Percentiles rank a stretch among this genome's conserved stretches.
These are phyloP conservation scores for Myotis pilosus DNA, from an alignment of 2,797 vertebrate species.

Conservation along the genomic window DNA sequence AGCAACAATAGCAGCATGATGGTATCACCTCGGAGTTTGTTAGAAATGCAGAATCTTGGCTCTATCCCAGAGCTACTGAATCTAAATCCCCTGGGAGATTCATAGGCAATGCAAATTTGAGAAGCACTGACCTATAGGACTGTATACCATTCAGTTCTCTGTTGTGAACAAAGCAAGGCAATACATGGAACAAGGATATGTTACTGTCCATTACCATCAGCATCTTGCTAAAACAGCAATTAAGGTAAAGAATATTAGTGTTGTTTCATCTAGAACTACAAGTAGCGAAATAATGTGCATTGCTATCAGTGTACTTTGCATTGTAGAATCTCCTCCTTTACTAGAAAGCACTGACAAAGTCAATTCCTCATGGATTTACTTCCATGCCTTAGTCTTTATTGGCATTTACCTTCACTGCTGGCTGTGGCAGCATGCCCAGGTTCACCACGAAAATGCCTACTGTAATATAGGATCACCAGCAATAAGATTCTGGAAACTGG, in stretches of 20 bases:
- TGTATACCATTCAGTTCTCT: background rate
- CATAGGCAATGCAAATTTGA: conserved; percentile 4
- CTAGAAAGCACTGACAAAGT: conserved; percentile 71
- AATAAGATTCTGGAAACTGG: conserved; percentile 63
- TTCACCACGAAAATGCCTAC: conserved; percentile 65
- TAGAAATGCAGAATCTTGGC: background rate
- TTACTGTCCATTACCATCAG: conserved; percentile 23
- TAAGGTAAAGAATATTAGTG: conserved; percentile 46
- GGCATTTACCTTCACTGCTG: conserved; percentile 72
- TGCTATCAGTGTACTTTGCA: conserved; percentile 31
- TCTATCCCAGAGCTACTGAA: background rate
- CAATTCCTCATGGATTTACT: conserved; percentile 64
- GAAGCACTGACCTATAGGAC: background rate
- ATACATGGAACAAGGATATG: background rate
- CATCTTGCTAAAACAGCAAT: conserved; percentile 49
- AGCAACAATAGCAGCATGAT: background rate
- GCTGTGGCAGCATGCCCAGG: conserved; percentile 70
- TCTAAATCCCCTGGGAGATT: conserved; percentile 4
- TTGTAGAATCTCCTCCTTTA: conserved; percentile 59
- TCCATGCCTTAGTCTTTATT: conserved; percentile 57
- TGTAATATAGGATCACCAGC: conserved; percentile 71
- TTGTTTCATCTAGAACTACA: conserved; percentile 56
- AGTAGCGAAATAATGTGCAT: conserved; percentile 13
- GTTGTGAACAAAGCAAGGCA: background rate
- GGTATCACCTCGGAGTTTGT: background rate